phyloP scores from a whole-genome alignment of 2,888 invertebrate species.

The Orthonychiurus folsomi region DNA sequence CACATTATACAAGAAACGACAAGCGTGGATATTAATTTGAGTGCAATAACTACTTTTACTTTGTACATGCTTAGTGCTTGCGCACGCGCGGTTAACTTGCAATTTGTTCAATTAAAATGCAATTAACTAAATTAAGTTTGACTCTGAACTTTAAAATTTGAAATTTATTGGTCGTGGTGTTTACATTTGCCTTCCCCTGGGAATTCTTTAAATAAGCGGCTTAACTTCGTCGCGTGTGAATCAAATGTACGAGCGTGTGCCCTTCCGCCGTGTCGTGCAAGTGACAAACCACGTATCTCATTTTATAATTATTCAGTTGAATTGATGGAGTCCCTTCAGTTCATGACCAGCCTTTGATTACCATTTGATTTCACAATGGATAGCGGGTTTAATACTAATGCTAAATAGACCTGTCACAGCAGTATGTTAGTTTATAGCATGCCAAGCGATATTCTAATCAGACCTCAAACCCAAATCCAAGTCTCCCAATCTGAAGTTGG shows the following conservation, averaged over 20 bases:
- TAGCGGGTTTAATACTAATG: not conserved
- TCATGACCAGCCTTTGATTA: not conserved
- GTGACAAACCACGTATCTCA: no score
- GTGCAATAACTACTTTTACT: no score
- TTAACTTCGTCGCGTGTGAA: no score
- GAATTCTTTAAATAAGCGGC: no score
- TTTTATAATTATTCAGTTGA: conserved; percentile 1
- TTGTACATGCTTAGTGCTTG: no score
- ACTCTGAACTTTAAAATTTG: no score
- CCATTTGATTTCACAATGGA: not conserved
- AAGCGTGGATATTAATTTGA: no score
- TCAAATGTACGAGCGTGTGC: not conserved
- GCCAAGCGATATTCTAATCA: not conserved
- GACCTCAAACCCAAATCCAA: not conserved
- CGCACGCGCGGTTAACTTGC: no score
- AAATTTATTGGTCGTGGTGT: no score
- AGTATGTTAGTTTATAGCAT: not conserved
- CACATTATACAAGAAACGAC: no score
- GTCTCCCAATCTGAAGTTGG: not conserved
- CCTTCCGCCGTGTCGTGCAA: no score
- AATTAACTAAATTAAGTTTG: conserved; percentile 1
- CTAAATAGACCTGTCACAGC: not conserved
- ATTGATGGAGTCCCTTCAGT: not conserved
- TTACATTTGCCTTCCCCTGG: no score
- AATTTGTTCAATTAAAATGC: not conserved